Evolutionary conservation across 2,113 vertebrate species (phyloP), one percentile per base, ranked within the genome.

Genomic region (Pleuronectes platessa): DNA sequence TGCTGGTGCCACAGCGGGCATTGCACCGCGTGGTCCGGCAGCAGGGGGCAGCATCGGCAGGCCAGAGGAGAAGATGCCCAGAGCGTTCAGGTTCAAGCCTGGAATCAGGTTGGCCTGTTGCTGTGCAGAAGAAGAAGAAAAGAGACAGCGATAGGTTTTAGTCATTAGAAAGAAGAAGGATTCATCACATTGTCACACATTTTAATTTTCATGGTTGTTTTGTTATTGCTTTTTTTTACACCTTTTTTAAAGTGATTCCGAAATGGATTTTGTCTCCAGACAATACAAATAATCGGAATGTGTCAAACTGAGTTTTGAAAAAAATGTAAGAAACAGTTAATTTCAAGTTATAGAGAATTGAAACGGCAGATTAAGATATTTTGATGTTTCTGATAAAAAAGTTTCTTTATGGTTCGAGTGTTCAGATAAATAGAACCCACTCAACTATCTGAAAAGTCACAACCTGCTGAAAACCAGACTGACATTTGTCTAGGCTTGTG

Each of bases 81-180:
- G 86, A 59, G 97, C 95, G 2, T 91, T 99, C 88, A 99, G 95
- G 92, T 97, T 98, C 90, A 99, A 88, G 53, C 97, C 97, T 1
- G 97, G 96, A 89, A 98, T 98, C 89, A 99, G 91, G 93, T 94
- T 97, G 92, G 96, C 94, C 93, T 99, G 97, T 94, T 98, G 97
- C 96, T 98, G 73, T 23, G 51, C 17, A 69, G 31, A 63, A 10
- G 20, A 56, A 45, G 45, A 61, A 51, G 49, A 42, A 47, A 8
- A 74, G 8, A 40, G 3, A 23, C 13, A n/a, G 4, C 23, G 17
- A 24, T 4, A 14, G 15, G 26, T 20, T 61, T 61, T 1, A 45
- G n/a, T 13, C 37, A 51, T 1, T 0, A 59, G 20, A 17, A 35
- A 65, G 18, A 9, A 31, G n/a, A 56, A 58, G 45, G 20, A 35